Evolutionary conservation across 1,140 invertebrate genomes (phyloP).

Genomic region (Schlechtendalia chinensis): DNA sequence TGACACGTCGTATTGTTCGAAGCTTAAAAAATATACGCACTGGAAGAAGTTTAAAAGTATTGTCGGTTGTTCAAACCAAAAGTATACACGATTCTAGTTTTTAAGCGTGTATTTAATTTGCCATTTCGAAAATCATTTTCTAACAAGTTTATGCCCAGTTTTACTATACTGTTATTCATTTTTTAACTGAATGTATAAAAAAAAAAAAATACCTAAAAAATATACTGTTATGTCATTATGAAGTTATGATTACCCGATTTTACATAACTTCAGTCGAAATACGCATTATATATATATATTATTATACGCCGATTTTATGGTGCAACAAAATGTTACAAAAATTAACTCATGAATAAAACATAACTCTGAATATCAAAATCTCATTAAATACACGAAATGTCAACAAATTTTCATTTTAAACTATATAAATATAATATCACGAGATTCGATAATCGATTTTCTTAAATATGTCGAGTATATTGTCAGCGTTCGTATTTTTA

Average conservation of each 20-base stretch:
- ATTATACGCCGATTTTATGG: too few relatives aligned
- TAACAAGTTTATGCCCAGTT: not conserved
- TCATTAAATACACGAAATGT: too few relatives aligned
- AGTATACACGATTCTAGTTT: not conserved
- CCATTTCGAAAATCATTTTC: not conserved
- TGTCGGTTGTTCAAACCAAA: not conserved
- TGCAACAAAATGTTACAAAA: not conserved
- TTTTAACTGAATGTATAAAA: not conserved
- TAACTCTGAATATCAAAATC: not conserved
- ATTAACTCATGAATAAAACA: slow-evolving; percentile 9
- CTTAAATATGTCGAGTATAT: too few relatives aligned
- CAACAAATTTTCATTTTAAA: not conserved
- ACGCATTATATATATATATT: not conserved
- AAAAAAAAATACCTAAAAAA: not conserved
- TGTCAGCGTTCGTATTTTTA: not conserved
- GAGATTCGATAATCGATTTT: too few relatives aligned
- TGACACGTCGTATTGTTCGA: not conserved
- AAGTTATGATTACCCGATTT: slow-evolving; percentile 15
- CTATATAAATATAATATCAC: too few relatives aligned
- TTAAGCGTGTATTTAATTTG: not conserved
- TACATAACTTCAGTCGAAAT: slow-evolving; percentile 10
- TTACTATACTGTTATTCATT: not conserved
- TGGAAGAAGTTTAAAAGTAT: not conserved
- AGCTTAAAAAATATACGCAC: not conserved
- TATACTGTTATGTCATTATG: not conserved